Percentiles rank a stretch among this genome's conserved stretches.
These are phyloP conservation scores for Nothura maculosa DNA, from an alignment of 2,797 vertebrate genomes.

Conservation along the genomic window DNA sequence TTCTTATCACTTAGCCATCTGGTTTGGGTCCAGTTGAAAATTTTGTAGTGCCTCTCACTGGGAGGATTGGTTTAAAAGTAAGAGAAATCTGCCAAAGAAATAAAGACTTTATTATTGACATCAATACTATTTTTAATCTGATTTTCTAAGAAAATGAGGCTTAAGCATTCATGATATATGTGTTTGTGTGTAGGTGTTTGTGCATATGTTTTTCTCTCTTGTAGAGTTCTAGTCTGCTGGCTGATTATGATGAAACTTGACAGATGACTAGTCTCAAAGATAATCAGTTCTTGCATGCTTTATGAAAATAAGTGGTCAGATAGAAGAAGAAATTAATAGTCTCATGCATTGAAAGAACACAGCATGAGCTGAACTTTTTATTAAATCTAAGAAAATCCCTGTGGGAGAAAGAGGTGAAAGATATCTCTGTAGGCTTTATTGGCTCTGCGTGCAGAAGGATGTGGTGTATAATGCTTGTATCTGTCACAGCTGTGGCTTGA, in stretches of 20 bases:
- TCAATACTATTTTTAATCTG: constrained; percentile 73
- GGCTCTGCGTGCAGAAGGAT: rapidly evolving
- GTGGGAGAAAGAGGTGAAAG: background rate
- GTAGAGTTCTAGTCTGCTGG: constrained; percentile 30
- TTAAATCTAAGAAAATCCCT: background rate
- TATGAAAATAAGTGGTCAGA: background rate
- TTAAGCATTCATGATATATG: constrained; percentile 48
- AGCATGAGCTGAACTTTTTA: background rate
- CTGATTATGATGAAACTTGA: constrained; percentile 50
- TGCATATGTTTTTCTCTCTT: background rate
- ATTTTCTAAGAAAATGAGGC: constrained; percentile 72
- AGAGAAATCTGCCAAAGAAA: constrained; percentile 64
- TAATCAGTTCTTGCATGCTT: constrained; percentile 11
- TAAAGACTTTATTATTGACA: constrained; percentile 72
- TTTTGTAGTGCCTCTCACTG: constrained; percentile 57
- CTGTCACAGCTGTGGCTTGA: background rate
- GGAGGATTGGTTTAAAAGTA: constrained; percentile 74
- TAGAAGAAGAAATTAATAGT: background rate
- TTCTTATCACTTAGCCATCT: constrained; percentile 71
- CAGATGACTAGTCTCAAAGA: constrained; percentile 21
- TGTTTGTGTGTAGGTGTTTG: background rate
- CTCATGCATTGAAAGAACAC: background rate
- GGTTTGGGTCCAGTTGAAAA: constrained; percentile 68
- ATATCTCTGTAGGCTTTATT: background rate
- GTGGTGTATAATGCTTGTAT: background rate